Percentiles rank a stretch among this genome's conserved stretches.
Evolutionary conservation across 2,113 vertebrate genomes (phyloP).

Genomic region (Toxotes jaculatrix): DNA sequence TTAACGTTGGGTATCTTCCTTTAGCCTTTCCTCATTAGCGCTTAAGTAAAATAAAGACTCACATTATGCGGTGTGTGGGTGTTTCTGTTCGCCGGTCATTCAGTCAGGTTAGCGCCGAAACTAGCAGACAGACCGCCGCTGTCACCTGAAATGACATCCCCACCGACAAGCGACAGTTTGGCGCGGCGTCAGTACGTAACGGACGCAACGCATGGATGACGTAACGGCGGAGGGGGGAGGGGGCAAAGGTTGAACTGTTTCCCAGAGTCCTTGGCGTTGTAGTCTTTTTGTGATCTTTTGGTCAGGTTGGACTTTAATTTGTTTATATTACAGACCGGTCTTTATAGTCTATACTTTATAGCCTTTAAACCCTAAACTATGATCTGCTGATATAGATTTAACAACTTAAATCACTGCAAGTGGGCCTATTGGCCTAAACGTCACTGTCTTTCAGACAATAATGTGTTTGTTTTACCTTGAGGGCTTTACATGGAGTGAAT

Average conservation of each 20-base stretch:
- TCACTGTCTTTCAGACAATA: too few relatives aligned
- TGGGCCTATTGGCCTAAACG: too few relatives aligned
- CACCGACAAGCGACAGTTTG: slow-evolving; percentile 1
- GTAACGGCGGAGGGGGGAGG: not conserved
- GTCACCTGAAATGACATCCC: slow-evolving; percentile 6
- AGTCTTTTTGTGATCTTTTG: slow-evolving; percentile 21
- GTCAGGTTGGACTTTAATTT: too few relatives aligned
- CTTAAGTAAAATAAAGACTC: slow-evolving; percentile 11
- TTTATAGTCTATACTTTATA: too few relatives aligned
- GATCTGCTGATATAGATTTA: too few relatives aligned
- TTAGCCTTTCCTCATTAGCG: rapidly evolving
- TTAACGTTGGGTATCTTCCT: rapidly evolving
- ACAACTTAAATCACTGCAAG: too few relatives aligned
- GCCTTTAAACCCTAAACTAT: too few relatives aligned
- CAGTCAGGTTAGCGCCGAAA: not conserved
- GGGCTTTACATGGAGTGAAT: too few relatives aligned
- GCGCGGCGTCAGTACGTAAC: slow-evolving; percentile 10
- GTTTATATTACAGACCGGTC: too few relatives aligned
- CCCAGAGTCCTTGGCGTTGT: slow-evolving; percentile 67
- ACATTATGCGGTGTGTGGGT: not conserved
- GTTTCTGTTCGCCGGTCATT: not conserved
- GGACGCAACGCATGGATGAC: not conserved
- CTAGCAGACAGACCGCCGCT: not conserved
- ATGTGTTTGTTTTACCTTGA: too few relatives aligned
- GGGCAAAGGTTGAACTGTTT: not conserved